Evolutionary conservation across 2,113 vertebrate genomes (phyloP).

Genomic region (Siniperca knerii): DNA sequence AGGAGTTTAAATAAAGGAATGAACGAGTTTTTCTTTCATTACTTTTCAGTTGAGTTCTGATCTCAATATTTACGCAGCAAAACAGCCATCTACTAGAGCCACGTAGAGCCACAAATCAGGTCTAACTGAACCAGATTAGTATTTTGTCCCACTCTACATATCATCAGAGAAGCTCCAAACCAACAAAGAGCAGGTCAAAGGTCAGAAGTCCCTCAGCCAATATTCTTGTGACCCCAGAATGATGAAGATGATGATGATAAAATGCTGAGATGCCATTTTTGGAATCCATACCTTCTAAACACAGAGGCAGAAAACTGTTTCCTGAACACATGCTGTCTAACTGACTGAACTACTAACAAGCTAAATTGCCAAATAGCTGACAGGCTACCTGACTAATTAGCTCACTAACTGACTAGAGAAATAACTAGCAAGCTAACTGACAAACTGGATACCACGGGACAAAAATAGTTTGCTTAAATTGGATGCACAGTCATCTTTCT

Average conservation of each 20-base stretch:
- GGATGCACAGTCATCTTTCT: not conserved
- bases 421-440: not conserved
- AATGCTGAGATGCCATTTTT: not conserved
- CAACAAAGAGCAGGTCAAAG: not conserved
- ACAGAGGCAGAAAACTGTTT: not conserved
- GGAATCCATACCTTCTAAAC: too few relatives aligned
- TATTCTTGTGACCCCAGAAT: not conserved
- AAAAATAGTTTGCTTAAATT: not conserved
- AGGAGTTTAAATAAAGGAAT: not conserved
- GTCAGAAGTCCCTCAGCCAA: not conserved
- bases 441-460: not conserved
- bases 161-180: not conserved
- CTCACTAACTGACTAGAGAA: not conserved
- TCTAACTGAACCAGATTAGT: not conserved
- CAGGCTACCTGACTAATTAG: not conserved
- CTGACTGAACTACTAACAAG: not conserved
- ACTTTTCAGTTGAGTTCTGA: constrained; percentile 25
- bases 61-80: constrained; percentile 35
- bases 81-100: constrained; percentile 13
- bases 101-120: not conserved
- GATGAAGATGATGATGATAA: not conserved
- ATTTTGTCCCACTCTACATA: not conserved
- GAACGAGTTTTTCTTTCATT: constrained; percentile 29
- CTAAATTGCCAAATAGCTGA: too few relatives aligned
- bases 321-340: not conserved